phyloP scores from a whole-genome alignment of 2,888 invertebrate species.

The Plemyria rubiginata region DNA sequence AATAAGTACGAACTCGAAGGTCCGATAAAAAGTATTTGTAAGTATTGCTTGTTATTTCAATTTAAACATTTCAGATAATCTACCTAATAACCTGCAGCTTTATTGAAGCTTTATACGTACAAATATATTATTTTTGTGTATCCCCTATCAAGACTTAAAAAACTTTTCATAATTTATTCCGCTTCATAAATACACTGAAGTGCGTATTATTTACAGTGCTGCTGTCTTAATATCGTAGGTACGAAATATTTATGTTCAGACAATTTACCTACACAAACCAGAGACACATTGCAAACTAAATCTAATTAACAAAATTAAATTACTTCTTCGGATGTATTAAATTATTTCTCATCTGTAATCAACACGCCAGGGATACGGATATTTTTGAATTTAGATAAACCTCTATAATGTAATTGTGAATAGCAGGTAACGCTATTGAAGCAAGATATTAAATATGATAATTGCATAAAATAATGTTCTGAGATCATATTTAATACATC shows the following conservation, averaged over 20 bases:
- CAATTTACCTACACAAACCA: slow-evolving; percentile 25
- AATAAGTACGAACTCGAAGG: slow-evolving; percentile 12
- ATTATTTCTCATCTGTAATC: slow-evolving; percentile 71
- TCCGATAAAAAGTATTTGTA: slow-evolving; percentile 4
- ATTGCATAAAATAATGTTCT: slow-evolving; percentile 83
- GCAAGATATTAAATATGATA: slow-evolving; percentile 78
- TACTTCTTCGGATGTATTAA: slow-evolving; percentile 75
- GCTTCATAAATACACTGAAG: slow-evolving; percentile 63
- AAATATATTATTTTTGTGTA: slow-evolving; percentile 58
- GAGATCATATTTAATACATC: slow-evolving; percentile 89
- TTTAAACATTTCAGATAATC: too few relatives aligned
- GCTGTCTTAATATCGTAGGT: slow-evolving; percentile 18
- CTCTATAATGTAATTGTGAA: slow-evolving; percentile 36
- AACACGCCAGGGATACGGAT: slow-evolving; percentile 64
- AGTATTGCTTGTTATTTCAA: slow-evolving; percentile 20
- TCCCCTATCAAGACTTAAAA: slow-evolving; percentile 61
- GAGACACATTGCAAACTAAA: slow-evolving; percentile 35
- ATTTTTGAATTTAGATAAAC: slow-evolving; percentile 47
- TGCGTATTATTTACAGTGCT: slow-evolving; percentile 75
- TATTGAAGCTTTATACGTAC: slow-evolving; percentile 44
- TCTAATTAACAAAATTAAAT: slow-evolving; percentile 56
- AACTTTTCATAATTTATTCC: slow-evolving; percentile 44
- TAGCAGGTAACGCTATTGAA: slow-evolving; percentile 68
- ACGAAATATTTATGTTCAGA: slow-evolving; percentile 19
- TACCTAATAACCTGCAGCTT: too few relatives aligned